Base-by-base conservation (phyloP, 2,113 vertebrate species). In the Oreotrochilus melanogaster region DNA sequence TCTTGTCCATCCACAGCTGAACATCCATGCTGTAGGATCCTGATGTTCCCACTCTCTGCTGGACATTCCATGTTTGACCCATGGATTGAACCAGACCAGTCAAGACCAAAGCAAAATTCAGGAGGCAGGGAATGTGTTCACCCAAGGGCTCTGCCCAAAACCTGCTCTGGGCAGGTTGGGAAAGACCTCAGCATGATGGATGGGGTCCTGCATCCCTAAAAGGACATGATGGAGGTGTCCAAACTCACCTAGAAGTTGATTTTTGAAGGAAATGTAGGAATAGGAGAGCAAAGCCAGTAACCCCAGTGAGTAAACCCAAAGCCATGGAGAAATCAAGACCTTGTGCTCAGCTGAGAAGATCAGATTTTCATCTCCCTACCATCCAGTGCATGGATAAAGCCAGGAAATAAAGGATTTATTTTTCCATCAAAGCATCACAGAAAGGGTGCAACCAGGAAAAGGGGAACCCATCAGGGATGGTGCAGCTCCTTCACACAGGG, bases 301-400 rank as follows among this genome's bases (percentile, higher is more conserved):
- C 7, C 14, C 12, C 4, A 1, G 5, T 16, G 48, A 50, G 22
- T 21, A 64, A 50, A 64, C 14, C 35, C 43, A 28, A 78, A 42
- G 48, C 62, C 14, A 10, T 31, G 33, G 30, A 56, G 42, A 42
- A 50, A 35, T 5, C 0, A 1, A 35, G 33, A 23, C 23, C 57
- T 43, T 1, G 0, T 14, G 35, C 9, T 76, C 33, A 71, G 50
- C 12, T 50, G 22, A 70, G 25, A 70, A 21, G 5, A 50, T 5
- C 42, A 1, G 24, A 11, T 72, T 1, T 0, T 64, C 50, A 30
- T 79, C 17, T 48, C 33, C 33, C 50, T 56, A 6, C 16, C 19
- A 19, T 47, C 17, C 30, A 42, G 66, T 4, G 1, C 0, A 0
- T 11, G 50, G 16, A 33, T 0, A 2, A 88, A 57, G 42, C 42